These are phyloP conservation scores for Crocodylus rhombifer DNA, from an alignment of 2,797 vertebrate species.

Conservation along the genomic window DNA sequence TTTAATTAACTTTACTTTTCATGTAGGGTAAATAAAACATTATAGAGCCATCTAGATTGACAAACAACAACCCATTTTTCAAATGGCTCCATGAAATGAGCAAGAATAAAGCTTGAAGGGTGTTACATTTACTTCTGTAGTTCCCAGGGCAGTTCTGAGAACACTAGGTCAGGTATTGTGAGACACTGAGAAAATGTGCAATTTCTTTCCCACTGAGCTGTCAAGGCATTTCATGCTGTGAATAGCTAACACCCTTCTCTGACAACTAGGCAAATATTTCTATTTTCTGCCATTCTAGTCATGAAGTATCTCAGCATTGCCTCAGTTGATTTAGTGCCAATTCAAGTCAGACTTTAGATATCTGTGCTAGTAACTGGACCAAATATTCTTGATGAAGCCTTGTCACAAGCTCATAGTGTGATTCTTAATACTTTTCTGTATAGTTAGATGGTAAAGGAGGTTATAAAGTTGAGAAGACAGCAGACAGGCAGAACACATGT, in stretches of 20 bases:
- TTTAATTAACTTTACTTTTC: conserved; percentile 69
- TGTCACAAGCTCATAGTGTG: conserved; percentile 71
- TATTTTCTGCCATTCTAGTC: conserved; percentile 75
- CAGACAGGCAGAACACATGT: conserved; percentile 41
- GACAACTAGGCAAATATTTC: conserved; percentile 77
- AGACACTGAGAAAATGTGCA: conserved; percentile 76
- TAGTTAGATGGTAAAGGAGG: conserved; percentile 49
- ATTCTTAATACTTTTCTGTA: conserved; percentile 62
- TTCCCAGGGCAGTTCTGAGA: conserved; percentile 61
- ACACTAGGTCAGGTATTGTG: conserved; percentile 69
- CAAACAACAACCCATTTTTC: conserved; percentile 56
- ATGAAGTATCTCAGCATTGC: conserved; percentile 59
- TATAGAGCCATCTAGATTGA: conserved; percentile 49
- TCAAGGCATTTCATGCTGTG: conserved; percentile 75
- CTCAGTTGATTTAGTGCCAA: conserved; percentile 77
- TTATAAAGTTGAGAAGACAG: conserved; percentile 54
- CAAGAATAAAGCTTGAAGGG: conserved; percentile 70
- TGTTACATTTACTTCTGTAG: conserved; percentile 71
- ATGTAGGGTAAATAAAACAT: conserved; percentile 58
- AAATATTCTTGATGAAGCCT: conserved; percentile 72
- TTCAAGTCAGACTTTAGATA: conserved; percentile 71
- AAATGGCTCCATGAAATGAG: conserved; percentile 70
- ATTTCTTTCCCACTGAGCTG: conserved; percentile 77
- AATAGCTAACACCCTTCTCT: conserved; percentile 78
- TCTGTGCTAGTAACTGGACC: conserved; percentile 74